These are phyloP conservation scores for Pongo pygmaeus DNA, from an alignment of 2,113 vertebrate genomes.

Conservation along the genomic window DNA sequence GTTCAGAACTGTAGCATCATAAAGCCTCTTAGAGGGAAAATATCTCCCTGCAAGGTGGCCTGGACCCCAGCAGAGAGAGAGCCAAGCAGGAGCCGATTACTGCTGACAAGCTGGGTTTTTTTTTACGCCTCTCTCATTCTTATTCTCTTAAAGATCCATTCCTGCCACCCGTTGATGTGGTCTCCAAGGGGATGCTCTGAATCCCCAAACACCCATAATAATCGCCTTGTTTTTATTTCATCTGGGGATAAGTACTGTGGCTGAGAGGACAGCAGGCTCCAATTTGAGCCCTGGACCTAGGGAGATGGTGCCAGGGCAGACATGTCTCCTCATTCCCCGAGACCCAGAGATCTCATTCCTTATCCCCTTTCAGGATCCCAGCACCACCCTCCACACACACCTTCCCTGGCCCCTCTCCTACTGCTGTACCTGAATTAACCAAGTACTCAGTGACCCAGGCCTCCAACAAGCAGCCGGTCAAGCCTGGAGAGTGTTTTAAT, in stretches of 20 bases:
- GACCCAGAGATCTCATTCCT: not conserved
- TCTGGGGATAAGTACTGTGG: not conserved
- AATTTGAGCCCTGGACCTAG: not conserved
- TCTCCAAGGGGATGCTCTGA: not conserved
- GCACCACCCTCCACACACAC: not conserved
- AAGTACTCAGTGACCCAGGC: not conserved
- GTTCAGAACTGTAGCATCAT: not conserved
- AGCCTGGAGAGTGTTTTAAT: not conserved
- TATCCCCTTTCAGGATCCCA: not conserved
- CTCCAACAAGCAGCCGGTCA: not conserved
- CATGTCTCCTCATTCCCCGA: fast-evolving
- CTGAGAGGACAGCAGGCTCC: not conserved
- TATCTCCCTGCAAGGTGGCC: constrained; percentile 44
- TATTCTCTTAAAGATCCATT: constrained; percentile 44
- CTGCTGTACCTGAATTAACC: not conserved
- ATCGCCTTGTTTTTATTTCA: not conserved
- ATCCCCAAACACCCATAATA: not conserved
- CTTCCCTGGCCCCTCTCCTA: too few species aligned
- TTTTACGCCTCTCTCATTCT: constrained; percentile 21
- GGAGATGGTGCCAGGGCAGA: not conserved
- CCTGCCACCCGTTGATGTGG: not conserved
- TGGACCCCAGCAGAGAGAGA: constrained; percentile 17
- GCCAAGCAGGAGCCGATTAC: constrained; percentile 35
- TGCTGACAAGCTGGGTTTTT: not conserved
- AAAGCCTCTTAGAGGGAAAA: constrained; percentile 66